phyloP scores from a whole-genome alignment of 2,113 vertebrate genomes.

The Chauna torquata region DNA sequence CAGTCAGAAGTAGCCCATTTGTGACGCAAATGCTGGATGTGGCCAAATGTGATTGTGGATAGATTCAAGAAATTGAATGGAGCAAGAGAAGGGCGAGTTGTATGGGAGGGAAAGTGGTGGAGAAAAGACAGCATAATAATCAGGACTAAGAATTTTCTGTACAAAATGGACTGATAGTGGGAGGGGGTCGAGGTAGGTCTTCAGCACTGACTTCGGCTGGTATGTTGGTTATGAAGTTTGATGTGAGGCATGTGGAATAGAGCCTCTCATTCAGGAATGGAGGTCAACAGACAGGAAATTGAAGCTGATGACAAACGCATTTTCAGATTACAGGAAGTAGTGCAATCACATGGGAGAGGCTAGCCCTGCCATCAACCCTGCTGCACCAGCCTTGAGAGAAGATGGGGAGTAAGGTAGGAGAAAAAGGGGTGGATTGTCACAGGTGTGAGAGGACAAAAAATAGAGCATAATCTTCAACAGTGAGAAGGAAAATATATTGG shows the following conservation, averaged over 20 bases:
- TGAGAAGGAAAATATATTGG: background rate
- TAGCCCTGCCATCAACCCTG: background rate
- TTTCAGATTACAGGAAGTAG: background rate
- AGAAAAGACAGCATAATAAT: background rate
- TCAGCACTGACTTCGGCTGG: background rate
- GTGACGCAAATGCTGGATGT: background rate
- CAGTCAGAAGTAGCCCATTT: background rate
- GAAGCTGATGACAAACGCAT: background rate
- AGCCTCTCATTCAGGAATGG: background rate
- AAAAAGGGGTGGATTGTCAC: background rate
- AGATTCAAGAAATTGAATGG: background rate
- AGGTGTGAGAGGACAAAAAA: background rate
- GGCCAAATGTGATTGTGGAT: background rate
- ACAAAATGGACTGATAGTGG: background rate
- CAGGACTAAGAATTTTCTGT: background rate
- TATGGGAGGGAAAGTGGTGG: background rate
- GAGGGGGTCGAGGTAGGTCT: background rate
- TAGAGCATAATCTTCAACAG: background rate
- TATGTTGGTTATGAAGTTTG: background rate
- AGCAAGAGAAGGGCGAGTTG: background rate
- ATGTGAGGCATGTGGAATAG: background rate
- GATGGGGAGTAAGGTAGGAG: background rate
- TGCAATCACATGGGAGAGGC: background rate
- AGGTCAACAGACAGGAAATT: background rate
- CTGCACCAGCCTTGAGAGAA: background rate